These are phyloP conservation scores for Tyrannus savana DNA, from an alignment of 2,113 vertebrate species.

Conservation along the genomic window DNA sequence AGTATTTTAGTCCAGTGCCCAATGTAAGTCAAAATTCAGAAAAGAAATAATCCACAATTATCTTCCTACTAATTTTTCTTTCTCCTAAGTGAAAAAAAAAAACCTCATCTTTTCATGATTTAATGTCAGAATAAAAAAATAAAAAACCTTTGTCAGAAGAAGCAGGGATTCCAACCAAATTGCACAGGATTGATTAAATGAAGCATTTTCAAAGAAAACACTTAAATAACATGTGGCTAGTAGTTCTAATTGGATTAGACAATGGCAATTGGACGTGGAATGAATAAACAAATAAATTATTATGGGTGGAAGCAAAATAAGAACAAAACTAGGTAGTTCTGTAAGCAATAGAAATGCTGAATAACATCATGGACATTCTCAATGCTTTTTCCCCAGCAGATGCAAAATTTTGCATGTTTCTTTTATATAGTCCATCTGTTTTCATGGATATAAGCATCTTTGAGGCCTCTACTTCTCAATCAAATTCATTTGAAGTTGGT, in stretches of 20 bases:
- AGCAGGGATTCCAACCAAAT: accelerated
- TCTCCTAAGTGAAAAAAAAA: background rate
- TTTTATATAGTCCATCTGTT: background rate
- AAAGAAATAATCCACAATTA: background rate
- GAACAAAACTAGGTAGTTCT: background rate
- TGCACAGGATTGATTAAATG: background rate
- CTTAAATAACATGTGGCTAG: background rate
- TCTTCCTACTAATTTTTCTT: background rate
- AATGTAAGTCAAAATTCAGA: background rate
- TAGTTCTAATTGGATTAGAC: background rate
- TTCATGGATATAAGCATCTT: background rate
- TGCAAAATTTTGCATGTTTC: background rate
- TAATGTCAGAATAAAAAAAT: background rate
- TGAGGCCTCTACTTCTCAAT: background rate
- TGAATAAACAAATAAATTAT: background rate
- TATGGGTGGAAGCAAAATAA: background rate
- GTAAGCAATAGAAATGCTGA: background rate
- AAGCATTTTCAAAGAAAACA: background rate
- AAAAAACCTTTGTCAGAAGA: background rate
- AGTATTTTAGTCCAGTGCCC: background rate
- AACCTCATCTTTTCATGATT: background rate
- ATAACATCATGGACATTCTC: background rate
- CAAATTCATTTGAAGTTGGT: background rate
- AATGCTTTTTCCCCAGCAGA: background rate
- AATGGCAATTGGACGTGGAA: background rate